These are phyloP conservation scores for Nesogale talazaci DNA, from an alignment of 2,113 vertebrate genomes.

Conservation along the genomic window DNA sequence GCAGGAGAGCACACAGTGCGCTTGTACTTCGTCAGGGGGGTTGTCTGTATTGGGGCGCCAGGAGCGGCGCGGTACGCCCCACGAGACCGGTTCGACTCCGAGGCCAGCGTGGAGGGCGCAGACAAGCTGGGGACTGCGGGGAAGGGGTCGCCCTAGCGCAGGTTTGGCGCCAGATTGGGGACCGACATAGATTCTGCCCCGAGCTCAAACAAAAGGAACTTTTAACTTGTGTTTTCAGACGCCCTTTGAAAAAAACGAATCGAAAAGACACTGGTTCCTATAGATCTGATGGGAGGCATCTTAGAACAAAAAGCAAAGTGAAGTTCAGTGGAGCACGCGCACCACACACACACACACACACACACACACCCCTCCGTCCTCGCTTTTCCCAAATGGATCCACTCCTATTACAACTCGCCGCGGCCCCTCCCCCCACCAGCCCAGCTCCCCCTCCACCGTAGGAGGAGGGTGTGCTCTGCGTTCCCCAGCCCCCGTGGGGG, in stretches of 20 bases:
- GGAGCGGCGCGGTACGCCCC: neutral
- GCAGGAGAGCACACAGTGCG: constrained; percentile 40
- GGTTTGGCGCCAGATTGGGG: neutral
- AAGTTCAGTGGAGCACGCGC: neutral
- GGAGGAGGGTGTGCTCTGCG: constrained; percentile 26
- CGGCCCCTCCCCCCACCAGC: constrained; percentile 56
- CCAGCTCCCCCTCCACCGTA: neutral
- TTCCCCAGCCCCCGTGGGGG: constrained; percentile 42
- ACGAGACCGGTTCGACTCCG: neutral
- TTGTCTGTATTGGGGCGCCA: neutral
- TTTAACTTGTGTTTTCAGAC: constrained; percentile 2
- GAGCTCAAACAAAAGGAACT: constrained; percentile 67
- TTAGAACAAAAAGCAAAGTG: neutral
- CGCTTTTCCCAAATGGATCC: constrained; percentile 16
- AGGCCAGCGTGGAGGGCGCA: neutral
- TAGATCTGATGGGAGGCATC: constrained; percentile 6
- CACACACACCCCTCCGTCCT: neutral
- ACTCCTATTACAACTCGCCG: constrained; percentile 50
- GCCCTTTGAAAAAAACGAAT: neutral
- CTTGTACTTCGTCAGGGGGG: constrained; percentile 31
- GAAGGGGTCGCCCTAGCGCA: neutral
- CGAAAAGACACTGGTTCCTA: constrained; percentile 23
- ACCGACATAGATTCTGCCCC: constrained; percentile 41
- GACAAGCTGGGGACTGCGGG: neutral
- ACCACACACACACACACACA: fast-evolving